Conservation (phyloP, 2,113 vertebrate species). For the Psammodynastes pulverulentus region DNA sequence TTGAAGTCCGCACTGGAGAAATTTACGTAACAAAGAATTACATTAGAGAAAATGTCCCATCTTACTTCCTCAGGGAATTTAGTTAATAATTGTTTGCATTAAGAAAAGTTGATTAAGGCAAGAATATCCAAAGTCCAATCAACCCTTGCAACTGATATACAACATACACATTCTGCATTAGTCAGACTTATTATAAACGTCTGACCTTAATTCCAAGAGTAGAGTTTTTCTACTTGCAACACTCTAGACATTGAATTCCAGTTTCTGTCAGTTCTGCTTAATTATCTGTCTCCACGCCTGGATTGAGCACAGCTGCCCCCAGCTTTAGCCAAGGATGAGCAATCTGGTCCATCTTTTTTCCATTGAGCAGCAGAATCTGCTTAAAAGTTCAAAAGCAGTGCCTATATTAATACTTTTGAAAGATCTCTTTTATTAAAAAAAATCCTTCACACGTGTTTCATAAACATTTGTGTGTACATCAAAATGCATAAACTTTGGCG, state of each 20-base stretch:
- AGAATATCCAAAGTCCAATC: background rate
- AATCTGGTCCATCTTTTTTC: background rate
- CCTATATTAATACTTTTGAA: background rate
- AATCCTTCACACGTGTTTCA: background rate
- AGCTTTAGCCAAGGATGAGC: background rate
- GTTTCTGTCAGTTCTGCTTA: background rate
- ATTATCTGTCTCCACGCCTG: background rate
- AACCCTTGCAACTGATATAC: background rate
- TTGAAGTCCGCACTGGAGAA: background rate
- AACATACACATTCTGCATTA: background rate
- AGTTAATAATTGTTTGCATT: background rate
- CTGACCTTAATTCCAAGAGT: background rate
- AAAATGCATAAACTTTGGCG: background rate
- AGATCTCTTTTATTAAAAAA: background rate
- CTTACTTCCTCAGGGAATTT: background rate
- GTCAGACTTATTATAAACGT: background rate
- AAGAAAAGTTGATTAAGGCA: background rate
- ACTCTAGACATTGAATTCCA: background rate
- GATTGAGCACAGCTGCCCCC: background rate
- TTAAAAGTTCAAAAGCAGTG: background rate
- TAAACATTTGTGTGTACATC: background rate
- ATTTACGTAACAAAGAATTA: background rate
- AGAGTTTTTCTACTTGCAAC: background rate
- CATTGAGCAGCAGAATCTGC: background rate
- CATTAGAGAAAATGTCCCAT: background rate